Evolutionary conservation across 2,113 vertebrate genomes (phyloP).

Genomic region (Gila orcuttii): DNA sequence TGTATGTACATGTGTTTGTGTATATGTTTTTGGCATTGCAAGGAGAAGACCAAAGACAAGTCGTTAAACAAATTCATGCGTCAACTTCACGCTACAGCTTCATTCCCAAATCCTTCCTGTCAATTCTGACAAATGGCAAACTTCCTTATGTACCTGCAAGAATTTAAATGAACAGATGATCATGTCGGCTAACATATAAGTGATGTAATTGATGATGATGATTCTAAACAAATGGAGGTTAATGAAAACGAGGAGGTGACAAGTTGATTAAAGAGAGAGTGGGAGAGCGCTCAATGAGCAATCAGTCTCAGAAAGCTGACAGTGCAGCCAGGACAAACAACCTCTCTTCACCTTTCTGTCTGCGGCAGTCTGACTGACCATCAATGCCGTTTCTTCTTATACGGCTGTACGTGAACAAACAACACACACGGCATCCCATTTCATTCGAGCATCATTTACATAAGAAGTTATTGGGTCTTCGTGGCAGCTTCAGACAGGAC

Average conservation of each 20-base stretch:
- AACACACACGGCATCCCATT: not conserved
- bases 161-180: constrained; percentile 53
- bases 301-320: constrained; percentile 41
- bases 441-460: constrained; percentile 5
- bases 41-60: not conserved
- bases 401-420: not conserved
- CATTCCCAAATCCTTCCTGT: constrained; percentile 17
- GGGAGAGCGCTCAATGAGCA: constrained; percentile 41
- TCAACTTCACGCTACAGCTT: constrained; percentile 4
- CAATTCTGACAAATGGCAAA: constrained; percentile 41
- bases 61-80: not conserved
- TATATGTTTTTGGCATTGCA: not conserved
- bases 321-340: constrained; percentile 35
- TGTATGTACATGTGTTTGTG: not conserved
- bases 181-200: constrained; percentile 44
- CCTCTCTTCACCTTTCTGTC: constrained; percentile 41
- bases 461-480: constrained; percentile 15
- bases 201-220: constrained; percentile 54
- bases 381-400: not conserved
- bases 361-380: constrained; percentile 34
- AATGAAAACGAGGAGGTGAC: constrained; percentile 53
- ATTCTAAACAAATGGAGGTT: constrained; percentile 57
- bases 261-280: constrained; percentile 55
- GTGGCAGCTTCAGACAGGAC: not conserved
- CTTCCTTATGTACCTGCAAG: constrained; percentile 29